These are phyloP conservation scores for Aphis gossypii DNA, from an alignment of 1,140 invertebrate genomes.

Conservation along the genomic window DNA sequence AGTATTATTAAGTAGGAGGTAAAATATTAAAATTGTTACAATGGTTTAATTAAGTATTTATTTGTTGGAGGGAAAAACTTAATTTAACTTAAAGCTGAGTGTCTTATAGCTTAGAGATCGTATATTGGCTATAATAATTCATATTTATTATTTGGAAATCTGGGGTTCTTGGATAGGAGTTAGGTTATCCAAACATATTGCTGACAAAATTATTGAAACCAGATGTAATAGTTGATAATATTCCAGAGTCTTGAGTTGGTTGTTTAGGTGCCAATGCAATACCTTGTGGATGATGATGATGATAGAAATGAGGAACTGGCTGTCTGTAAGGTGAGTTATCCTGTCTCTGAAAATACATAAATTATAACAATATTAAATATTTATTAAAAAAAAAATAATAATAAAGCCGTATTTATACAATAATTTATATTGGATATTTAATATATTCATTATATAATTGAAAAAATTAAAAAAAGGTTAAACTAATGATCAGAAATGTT, in stretches of 20 bases:
- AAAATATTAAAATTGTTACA: constrained; percentile 30
- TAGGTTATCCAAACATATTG: constrained; percentile 75
- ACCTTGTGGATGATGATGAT: constrained; percentile 63
- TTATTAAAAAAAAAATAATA: constrained; percentile 62
- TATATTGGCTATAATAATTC: constrained; percentile 48
- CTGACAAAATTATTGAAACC: constrained; percentile 78
- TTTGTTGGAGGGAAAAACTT: constrained; percentile 39
- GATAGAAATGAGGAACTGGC: constrained; percentile 64
- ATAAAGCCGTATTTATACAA: constrained; percentile 38
- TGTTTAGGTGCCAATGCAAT: constrained; percentile 64
- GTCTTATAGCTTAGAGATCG: constrained; percentile 53
- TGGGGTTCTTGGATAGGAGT: neutral
- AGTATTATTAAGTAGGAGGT: constrained; percentile 1
- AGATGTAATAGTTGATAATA: constrained; percentile 78
- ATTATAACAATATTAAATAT: constrained; percentile 37
- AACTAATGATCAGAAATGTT: neutral
- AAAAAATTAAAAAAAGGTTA: neutral
- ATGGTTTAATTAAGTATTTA: neutral
- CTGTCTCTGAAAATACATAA: constrained; percentile 61
- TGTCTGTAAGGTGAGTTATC: constrained; percentile 61
- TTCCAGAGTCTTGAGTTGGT: constrained; percentile 65
- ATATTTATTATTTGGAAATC: constrained; percentile 32
- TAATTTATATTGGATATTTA: neutral
- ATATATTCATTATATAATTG: neutral
- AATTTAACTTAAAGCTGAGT: constrained; percentile 24